Conservation (phyloP, 2,113 vertebrate genomes). For the Mixornis gularis region DNA sequence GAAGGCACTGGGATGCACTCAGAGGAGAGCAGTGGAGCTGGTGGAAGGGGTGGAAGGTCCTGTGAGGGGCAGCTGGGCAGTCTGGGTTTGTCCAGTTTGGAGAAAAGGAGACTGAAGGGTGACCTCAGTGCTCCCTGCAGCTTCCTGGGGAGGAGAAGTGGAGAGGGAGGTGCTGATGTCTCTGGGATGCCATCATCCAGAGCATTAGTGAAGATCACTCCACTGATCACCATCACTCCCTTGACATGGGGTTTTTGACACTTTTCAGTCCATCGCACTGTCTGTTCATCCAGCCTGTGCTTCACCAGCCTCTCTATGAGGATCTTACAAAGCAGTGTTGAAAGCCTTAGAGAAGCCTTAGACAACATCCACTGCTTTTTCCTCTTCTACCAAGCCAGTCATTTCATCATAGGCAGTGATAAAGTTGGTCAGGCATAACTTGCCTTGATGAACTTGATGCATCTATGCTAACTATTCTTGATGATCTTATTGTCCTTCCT, state of each 20-base stretch:
- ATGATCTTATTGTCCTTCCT: neutral
- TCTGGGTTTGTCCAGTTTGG: neutral
- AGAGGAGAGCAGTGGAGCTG: neutral
- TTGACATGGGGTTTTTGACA: neutral
- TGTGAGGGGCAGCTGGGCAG: neutral
- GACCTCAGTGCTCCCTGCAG: neutral
- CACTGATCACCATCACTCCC: too few species aligned
- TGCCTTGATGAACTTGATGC: neutral
- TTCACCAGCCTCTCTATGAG: neutral
- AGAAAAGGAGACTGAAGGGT: neutral
- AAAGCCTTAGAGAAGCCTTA: neutral
- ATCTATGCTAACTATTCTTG: neutral
- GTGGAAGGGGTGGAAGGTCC: neutral
- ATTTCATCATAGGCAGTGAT: neutral
- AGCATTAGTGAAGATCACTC: neutral
- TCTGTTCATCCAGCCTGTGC: neutral
- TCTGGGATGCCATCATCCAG: neutral
- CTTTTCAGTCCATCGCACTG: neutral
- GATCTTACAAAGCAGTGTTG: neutral
- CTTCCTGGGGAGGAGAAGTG: neutral
- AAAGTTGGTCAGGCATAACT: neutral
- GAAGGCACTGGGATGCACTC: neutral
- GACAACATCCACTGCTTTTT: neutral
- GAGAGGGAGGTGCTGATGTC: neutral
- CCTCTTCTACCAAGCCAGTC: neutral